Conservation (phyloP, 2,888 invertebrate genomes). For the Caenorhabditis sp. region DNA sequence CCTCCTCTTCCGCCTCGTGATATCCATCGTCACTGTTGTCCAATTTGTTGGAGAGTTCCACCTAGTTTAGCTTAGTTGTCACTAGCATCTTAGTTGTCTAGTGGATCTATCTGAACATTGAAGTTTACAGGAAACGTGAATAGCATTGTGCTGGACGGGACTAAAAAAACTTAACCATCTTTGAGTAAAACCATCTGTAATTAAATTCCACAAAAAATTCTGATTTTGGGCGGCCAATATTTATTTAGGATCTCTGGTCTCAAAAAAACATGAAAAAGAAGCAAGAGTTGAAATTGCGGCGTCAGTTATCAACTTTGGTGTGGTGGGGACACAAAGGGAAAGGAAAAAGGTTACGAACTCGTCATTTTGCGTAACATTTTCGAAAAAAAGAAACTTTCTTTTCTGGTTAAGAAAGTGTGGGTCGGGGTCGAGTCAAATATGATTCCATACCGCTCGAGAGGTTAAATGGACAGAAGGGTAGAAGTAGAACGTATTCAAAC, state of each 20-base stretch:
- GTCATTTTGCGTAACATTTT: background rate
- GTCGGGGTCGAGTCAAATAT: constrained; percentile 22
- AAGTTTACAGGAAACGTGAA: constrained; percentile 32
- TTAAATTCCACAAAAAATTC: too few relatives aligned
- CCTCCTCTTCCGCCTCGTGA: constrained; percentile 23
- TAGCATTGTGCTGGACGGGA: too few relatives aligned
- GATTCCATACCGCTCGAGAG: constrained; percentile 9
- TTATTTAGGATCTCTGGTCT: background rate
- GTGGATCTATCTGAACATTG: constrained; percentile 6
- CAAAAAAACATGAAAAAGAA: background rate
- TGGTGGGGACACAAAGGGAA: too few relatives aligned
- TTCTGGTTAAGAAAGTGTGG: background rate
- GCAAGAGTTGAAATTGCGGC: background rate
- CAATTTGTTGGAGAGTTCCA: constrained; percentile 14
- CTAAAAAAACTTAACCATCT: too few relatives aligned
- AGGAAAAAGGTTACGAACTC: background rate
- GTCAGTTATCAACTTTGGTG: background rate
- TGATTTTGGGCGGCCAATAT: too few relatives aligned
- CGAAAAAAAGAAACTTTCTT: background rate
- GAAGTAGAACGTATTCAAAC: too few relatives aligned
- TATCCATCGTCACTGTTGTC: constrained; percentile 14
- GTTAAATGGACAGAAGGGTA: too few relatives aligned
- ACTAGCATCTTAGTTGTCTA: constrained; percentile 13
- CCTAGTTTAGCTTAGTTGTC: too few relatives aligned
- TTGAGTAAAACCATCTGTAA: too few relatives aligned